phyloP scores from a whole-genome alignment of 2,888 invertebrate species.

The Rhagonycha lutea region DNA sequence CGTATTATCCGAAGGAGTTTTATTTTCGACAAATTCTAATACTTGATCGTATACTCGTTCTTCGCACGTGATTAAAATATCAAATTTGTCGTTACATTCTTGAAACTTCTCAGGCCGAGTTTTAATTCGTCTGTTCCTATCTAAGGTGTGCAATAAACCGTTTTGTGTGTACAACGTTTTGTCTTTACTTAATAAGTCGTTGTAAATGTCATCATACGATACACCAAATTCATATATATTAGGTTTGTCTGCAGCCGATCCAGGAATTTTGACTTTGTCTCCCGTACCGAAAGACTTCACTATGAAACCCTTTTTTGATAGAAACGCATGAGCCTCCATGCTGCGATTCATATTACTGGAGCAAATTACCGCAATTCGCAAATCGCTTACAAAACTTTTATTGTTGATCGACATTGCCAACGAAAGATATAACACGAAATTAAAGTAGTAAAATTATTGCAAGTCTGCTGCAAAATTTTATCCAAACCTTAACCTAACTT shows the following conservation, averaged over 20 bases:
- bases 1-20: constrained; percentile 78
- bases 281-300: constrained; percentile 95
- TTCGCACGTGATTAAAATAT: constrained; percentile 95
- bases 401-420: constrained; percentile 10
- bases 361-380: constrained; percentile 93
- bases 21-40: constrained; percentile 86
- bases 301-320: constrained; percentile 95
- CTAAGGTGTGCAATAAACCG: constrained; percentile 96
- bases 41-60: constrained; percentile 99
- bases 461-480: not conserved
- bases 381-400: constrained; percentile 50
- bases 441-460: not conserved
- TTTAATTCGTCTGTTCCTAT: constrained; percentile 95
- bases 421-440: not conserved
- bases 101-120: constrained; percentile 94
- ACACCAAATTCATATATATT: constrained; percentile 97
- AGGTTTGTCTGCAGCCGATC: constrained; percentile 89
- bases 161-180: constrained; percentile 96
- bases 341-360: constrained; percentile 99
- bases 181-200: constrained; percentile 88
- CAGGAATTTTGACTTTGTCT: constrained; percentile 95
- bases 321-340: constrained; percentile 98
- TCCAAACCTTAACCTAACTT: not conserved
- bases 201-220: constrained; percentile 94
- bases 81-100: constrained; percentile 84